These are phyloP conservation scores for Ellobium chinense DNA, from an alignment of 2,888 invertebrate species.

Conservation along the genomic window DNA sequence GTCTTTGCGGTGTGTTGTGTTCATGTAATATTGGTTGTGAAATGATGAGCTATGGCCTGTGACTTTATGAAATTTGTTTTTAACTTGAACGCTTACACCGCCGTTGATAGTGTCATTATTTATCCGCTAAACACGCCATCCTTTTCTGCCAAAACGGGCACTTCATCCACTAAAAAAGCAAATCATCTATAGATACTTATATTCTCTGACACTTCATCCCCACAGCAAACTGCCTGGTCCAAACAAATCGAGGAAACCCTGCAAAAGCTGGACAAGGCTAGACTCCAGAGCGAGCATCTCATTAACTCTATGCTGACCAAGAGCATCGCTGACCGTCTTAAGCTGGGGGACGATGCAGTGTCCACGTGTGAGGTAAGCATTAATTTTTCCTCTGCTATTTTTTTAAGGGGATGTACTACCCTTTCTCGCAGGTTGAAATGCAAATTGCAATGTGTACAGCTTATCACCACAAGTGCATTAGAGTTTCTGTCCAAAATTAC, in stretches of 20 bases:
- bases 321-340: conserved; percentile 89
- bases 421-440: too few relatives aligned
- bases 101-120: too few relatives aligned
- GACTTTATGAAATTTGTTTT: not conserved
- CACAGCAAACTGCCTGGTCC: conserved; percentile 89
- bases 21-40: too few relatives aligned
- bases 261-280: conserved; percentile 89
- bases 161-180: too few relatives aligned
- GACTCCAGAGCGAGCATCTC: conserved; percentile 90
- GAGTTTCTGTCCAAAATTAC: too few relatives aligned
- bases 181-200: too few relatives aligned
- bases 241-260: conserved; percentile 89
- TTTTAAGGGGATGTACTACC: not conserved
- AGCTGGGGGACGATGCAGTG: conserved; percentile 87
- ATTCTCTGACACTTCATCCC: conserved; percentile 40
- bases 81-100: not conserved
- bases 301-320: conserved; percentile 95
- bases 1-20: too few relatives aligned
- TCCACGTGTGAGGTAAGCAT: conserved; percentile 46
- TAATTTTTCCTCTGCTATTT: not conserved
- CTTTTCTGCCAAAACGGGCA: too few relatives aligned
- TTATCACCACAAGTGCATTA: too few relatives aligned
- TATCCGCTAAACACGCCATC: too few relatives aligned
- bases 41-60: too few relatives aligned
- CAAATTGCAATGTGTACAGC: too few relatives aligned